These are phyloP conservation scores for Neopipo cinnamomea DNA, from an alignment of 2,113 vertebrate species.

Conservation along the genomic window DNA sequence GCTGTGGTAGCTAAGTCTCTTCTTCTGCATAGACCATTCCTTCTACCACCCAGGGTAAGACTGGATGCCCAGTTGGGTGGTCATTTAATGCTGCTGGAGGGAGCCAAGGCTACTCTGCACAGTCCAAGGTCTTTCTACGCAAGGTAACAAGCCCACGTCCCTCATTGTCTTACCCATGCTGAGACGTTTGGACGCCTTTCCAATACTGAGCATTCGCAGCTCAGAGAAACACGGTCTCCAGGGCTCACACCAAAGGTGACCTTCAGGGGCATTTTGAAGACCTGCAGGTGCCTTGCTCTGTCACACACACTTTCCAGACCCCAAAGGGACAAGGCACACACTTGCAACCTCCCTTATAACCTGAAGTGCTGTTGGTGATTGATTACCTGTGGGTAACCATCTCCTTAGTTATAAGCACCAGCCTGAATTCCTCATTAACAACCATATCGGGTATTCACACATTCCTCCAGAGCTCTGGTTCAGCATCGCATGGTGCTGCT, in stretches of 20 bases:
- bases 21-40: neutral
- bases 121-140: neutral
- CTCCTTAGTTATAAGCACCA: neutral
- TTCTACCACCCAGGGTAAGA: neutral
- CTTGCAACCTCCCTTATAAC: neutral
- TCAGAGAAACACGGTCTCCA: neutral
- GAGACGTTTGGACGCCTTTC: neutral
- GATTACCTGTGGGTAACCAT: neutral
- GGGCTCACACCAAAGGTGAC: rapidly evolving
- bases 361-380: neutral
- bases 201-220: rapidly evolving
- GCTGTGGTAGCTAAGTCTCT: rapidly evolving
- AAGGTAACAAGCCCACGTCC: neutral
- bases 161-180: neutral
- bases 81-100: neutral
- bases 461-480: neutral
- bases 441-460: neutral
- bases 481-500: neutral
- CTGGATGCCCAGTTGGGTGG: neutral
- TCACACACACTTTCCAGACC: neutral
- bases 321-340: neutral
- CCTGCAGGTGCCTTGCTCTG: neutral
- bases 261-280: neutral
- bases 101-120: neutral
- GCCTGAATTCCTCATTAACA: neutral